Conservation (phyloP, 2,888 invertebrate species). For the Eristalis intricaria region DNA sequence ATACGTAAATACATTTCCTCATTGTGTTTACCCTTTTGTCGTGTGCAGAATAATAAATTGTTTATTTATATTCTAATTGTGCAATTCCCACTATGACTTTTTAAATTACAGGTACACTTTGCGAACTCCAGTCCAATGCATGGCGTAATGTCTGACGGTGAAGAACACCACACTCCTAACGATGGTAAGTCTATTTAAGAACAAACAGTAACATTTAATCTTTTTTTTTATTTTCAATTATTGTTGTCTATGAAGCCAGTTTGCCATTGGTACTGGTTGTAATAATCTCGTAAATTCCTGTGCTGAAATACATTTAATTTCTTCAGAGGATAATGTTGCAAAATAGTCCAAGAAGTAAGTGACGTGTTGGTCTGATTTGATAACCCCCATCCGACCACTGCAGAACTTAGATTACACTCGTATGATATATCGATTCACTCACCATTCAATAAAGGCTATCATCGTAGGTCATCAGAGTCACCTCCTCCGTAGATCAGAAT, state of each 20-base stretch:
- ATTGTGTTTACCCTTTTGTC: constrained; percentile 20
- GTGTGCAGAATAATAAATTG: neutral
- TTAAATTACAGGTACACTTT: constrained; percentile 84
- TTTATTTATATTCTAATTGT: constrained; percentile 13
- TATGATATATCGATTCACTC: constrained; percentile 20
- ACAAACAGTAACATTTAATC: constrained; percentile 14
- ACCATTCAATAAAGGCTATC: constrained; percentile 50
- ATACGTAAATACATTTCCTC: constrained; percentile 52
- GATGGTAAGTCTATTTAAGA: constrained; percentile 74
- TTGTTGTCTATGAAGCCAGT: constrained; percentile 24
- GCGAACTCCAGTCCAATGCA: constrained; percentile 82
- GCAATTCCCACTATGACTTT: neutral
- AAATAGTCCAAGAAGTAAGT: constrained; percentile 65
- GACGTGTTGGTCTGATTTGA: constrained; percentile 22
- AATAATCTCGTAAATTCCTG: constrained; percentile 49
- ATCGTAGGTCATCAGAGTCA: constrained; percentile 49
- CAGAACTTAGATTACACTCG: constrained; percentile 14
- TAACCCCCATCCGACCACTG: constrained; percentile 1
- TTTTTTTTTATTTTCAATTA: neutral
- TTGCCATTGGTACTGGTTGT: constrained; percentile 44
- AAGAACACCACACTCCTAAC: constrained; percentile 76
- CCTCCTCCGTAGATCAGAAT: constrained; percentile 10
- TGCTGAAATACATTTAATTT: constrained; percentile 29
- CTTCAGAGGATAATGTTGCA: constrained; percentile 42
- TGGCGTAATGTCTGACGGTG: constrained; percentile 82